phyloP scores from a whole-genome alignment of 64 coral and sea anemone species.

The Montipora cactus region DNA sequence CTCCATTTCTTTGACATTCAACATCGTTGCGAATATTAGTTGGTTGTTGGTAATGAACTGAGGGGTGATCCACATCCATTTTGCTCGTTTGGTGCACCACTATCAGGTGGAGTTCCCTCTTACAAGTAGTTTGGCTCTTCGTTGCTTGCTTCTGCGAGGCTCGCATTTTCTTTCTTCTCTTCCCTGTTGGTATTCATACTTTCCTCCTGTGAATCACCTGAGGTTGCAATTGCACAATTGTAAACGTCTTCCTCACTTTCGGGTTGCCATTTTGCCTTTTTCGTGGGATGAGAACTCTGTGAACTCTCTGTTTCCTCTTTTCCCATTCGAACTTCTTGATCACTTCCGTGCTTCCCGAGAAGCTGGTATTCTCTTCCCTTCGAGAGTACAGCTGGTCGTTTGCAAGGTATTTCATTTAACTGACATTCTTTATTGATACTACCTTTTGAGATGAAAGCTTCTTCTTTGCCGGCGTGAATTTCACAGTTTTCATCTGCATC shows the following conservation, averaged over 20 bases:
- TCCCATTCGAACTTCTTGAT: background rate
- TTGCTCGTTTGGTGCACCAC: background rate
- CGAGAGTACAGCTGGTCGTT: background rate
- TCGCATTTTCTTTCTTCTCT: background rate
- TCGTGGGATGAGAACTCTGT: background rate
- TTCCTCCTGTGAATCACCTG: background rate
- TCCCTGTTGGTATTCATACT: background rate
- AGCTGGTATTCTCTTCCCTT: background rate
- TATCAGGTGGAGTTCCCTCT: accelerated
- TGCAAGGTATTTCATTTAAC: background rate
- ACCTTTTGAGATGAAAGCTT: background rate
- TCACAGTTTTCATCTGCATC: background rate
- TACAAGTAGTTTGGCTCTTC: background rate
- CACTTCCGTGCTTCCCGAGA: background rate
- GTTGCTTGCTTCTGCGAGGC: background rate
- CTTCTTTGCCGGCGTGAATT: background rate
- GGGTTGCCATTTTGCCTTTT: background rate
- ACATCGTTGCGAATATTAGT: no score
- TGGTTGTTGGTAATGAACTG: no score
- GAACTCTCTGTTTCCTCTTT: background rate
- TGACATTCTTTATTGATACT: background rate
- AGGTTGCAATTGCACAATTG: background rate
- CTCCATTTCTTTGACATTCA: no score
- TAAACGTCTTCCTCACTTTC: background rate
- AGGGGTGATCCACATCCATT: no score